phyloP scores from a whole-genome alignment of 2,113 vertebrate genomes.

The Ellobius talpinus region DNA sequence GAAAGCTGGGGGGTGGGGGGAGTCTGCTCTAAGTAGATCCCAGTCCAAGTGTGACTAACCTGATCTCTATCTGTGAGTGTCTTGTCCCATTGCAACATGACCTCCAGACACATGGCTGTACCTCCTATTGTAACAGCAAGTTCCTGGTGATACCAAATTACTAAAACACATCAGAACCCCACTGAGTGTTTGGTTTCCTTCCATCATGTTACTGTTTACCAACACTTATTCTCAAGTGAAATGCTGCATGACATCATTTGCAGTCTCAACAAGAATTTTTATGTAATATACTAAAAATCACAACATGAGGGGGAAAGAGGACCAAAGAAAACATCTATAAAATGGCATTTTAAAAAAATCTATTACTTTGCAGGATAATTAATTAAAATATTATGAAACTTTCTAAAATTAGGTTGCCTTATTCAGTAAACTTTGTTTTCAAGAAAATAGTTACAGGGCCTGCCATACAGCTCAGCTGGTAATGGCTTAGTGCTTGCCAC shows the following conservation, averaged over 20 bases:
- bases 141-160: neutral
- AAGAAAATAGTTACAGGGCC: neutral
- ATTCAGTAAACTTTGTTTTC: neutral
- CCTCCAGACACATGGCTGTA: neutral
- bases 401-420: neutral
- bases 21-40: neutral
- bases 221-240: neutral
- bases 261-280: neutral
- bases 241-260: neutral
- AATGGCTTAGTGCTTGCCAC: neutral
- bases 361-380: neutral
- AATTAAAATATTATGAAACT: neutral
- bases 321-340: neutral
- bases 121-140: neutral
- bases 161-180: slow-evolving; percentile 21
- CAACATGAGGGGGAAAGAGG: neutral
- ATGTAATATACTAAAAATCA: neutral
- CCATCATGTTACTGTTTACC: neutral
- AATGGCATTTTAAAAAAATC: neutral
- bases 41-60: neutral
- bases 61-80: neutral
- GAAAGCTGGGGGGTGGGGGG: neutral
- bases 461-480: neutral
- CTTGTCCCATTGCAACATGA: slow-evolving; percentile 10
- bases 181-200: neutral